Base-by-base conservation (phyloP, 2,888 invertebrate genomes). In the Idaea straminata region DNA sequence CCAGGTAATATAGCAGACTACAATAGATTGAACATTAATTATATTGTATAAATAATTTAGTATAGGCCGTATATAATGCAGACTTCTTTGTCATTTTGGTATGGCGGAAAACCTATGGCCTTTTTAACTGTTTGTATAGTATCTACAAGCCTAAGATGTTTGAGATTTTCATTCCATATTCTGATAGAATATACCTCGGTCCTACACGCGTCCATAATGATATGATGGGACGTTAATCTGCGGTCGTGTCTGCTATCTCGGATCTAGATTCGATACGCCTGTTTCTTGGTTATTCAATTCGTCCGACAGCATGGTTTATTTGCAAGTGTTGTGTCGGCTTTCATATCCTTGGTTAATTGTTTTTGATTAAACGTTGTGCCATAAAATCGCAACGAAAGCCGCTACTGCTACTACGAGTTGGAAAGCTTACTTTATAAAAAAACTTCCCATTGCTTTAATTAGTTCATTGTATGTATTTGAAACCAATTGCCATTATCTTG, bases 271-370 rank as follows among this genome's bases (percentile, higher is more conserved):
- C 62, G 65, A 67, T 64, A 63, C 67, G 66, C 64, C 25, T 66
- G 72, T 63, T 66, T 62, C 68, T 71, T 60, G 65, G 62, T 75
- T 70, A 82, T 78, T 82, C 80, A 75, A 78, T 82, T 79, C 68
- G 74, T 71, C 72, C 75, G 75, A 47, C 47, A 47, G 4, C 47
- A 47, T 13, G 13, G 5, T 47, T 47, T 47, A 47, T 10, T 7
- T 47, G 47, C 7, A 47, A 47, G 10, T 47, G 47, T 13, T 7
- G 6, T 36, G 36, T 36, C 4, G 7, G 47, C 10, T 47, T 47
- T 47, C 47, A 47, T 47, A 47, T 47, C 4, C 47, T 3, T 47
- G 13, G 47, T 47, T 13, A 47, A 47, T 47, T 47, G 10, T 47
- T 36, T 7, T 13, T 13, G 3, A 47, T 47, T 47, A 10, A 47